Percentiles rank a stretch among this genome's conserved stretches.
Conservation (phyloP, 1,140 invertebrate species). For the Drosophila teissieri region DNA sequence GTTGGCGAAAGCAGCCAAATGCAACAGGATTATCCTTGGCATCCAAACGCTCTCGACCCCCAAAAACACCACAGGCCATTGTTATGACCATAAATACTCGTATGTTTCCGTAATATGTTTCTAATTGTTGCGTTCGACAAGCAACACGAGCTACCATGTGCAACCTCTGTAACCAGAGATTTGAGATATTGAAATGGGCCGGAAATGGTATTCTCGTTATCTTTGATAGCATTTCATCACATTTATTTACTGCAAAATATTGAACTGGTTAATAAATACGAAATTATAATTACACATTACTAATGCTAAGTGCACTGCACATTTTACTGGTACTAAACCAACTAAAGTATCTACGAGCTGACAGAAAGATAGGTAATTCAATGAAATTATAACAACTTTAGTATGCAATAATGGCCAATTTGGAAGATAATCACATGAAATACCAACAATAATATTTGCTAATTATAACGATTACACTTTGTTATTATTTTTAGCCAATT, state of each 20-base stretch:
- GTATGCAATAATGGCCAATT: not conserved
- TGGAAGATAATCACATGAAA: conserved; percentile 3
- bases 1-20: conserved; percentile 26
- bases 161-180: not conserved
- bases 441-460: conserved; percentile 23
- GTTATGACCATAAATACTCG: conserved; percentile 11
- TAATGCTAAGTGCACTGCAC: not conserved
- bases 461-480: conserved; percentile 14
- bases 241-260: not conserved
- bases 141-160: conserved; percentile 1
- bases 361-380: not conserved
- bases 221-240: not conserved
- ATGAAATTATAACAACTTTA: conserved; percentile 8
- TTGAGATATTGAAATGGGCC: not conserved
- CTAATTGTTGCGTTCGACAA: conserved; percentile 20
- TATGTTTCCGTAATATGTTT: conserved; percentile 27
- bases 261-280: not conserved
- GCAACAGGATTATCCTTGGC: conserved; percentile 22
- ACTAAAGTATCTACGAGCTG: conserved; percentile 6
- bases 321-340: conserved; percentile 10
- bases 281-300: conserved; percentile 7
- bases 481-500: conserved; percentile 30
- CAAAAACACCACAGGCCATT: conserved; percentile 19
- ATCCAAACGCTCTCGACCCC: not conserved
- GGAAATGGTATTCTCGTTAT: no score